Conservation (phyloP, 2,888 invertebrate species). For the Cantharis lateralis region DNA sequence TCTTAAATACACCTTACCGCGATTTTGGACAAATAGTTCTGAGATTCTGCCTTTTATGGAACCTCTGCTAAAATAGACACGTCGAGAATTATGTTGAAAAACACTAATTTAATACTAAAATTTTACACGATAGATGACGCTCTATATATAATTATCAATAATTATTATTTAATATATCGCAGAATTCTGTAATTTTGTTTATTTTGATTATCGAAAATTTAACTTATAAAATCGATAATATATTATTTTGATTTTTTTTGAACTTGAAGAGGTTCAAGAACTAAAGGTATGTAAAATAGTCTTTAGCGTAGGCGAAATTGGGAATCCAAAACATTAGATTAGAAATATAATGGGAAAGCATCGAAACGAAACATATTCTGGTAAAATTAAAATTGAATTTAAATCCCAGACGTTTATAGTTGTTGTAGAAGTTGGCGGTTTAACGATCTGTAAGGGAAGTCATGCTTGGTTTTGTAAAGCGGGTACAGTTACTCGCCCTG, state of each 20-base stretch:
- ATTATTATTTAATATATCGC: too few relatives aligned
- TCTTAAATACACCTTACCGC: too few relatives aligned
- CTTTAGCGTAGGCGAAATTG: too few relatives aligned
- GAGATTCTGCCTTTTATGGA: too few relatives aligned
- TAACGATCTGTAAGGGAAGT: constrained; percentile 23
- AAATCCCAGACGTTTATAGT: not conserved
- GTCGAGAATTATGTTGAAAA: too few relatives aligned
- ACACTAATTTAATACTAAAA: too few relatives aligned
- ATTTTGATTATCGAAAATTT: not conserved
- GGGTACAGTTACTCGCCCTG: constrained; percentile 36
- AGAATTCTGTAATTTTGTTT: too few relatives aligned
- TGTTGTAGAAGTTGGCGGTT: not conserved
- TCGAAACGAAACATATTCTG: not conserved
- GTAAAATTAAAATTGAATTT: not conserved
- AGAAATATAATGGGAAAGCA: not conserved
- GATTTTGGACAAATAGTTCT: too few relatives aligned
- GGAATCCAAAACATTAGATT: not conserved
- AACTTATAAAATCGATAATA: not conserved
- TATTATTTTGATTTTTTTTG: not conserved
- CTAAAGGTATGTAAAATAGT: not conserved
- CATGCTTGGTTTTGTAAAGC: constrained; percentile 32
- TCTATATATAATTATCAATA: too few relatives aligned
- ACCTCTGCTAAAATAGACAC: too few relatives aligned
- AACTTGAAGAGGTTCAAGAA: not conserved
- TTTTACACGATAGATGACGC: too few relatives aligned